phyloP scores from a whole-genome alignment of 1,140 invertebrate species.

The Drosophila micromelanica region DNA sequence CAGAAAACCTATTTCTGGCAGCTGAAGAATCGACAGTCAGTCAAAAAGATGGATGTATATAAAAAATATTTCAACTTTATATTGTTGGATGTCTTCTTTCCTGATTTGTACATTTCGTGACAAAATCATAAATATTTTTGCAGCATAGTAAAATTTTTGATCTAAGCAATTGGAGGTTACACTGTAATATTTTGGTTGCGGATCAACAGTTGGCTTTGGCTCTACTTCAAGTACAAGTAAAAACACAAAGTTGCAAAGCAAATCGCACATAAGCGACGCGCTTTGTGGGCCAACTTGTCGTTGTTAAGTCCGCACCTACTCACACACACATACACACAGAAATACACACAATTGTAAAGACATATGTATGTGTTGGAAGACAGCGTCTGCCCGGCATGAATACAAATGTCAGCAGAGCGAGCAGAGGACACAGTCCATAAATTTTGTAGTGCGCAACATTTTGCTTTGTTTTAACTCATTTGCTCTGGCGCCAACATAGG shows the following conservation, averaged over 20 bases:
- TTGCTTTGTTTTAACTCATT: conserved; percentile 59
- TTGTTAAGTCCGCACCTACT: conserved; percentile 14
- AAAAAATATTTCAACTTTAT: not conserved
- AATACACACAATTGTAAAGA: not conserved
- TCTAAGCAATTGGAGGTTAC: conserved; percentile 33
- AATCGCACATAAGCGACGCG: conserved; percentile 68
- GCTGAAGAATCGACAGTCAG: too few species aligned
- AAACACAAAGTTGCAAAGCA: conserved; percentile 72
- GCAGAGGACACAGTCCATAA: conserved; percentile 69
- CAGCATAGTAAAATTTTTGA: not conserved
- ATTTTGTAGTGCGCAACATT: conserved; percentile 58
- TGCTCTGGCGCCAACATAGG: conserved; percentile 29
- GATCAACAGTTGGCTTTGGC: conserved; percentile 73
- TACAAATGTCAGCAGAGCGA: conserved; percentile 58
- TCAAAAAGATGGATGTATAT: not conserved
- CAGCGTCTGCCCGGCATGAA: conserved; percentile 43
- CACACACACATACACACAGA: not conserved
- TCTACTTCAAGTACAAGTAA: conserved; percentile 32
- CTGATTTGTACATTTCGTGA: not conserved
- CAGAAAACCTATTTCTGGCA: too few species aligned
- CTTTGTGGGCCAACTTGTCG: conserved; percentile 44
- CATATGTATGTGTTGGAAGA: conserved; percentile 4
- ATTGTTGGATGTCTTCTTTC: not conserved
- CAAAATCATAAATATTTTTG: not conserved
- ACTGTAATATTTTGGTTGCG: conserved; percentile 48